Conservation (phyloP, 2,113 vertebrate genomes). For the Oceanodroma tethys region DNA sequence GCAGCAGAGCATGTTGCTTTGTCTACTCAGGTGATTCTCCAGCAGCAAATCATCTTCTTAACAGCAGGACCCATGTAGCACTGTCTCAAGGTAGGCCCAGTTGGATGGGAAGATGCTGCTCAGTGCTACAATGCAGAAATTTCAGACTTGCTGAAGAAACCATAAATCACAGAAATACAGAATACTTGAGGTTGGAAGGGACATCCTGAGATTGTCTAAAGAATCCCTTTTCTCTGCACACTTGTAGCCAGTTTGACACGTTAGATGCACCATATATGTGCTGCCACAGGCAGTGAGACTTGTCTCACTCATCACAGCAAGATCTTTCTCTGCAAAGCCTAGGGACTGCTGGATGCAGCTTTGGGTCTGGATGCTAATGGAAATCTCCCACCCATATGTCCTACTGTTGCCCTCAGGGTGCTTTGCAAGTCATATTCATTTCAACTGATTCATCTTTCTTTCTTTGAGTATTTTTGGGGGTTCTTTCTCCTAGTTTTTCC, state of each 20-base stretch:
- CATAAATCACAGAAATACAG: neutral
- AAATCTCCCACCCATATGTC: neutral
- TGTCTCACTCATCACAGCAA: neutral
- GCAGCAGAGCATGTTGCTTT: neutral
- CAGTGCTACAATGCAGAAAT: neutral
- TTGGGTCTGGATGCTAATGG: neutral
- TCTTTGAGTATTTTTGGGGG: neutral
- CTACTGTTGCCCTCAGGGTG: neutral
- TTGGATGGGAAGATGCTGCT: neutral
- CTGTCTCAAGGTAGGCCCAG: neutral
- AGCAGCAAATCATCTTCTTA: neutral
- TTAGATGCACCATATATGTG: neutral
- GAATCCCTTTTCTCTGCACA: neutral
- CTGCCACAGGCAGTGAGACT: neutral
- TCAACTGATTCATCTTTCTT: neutral
- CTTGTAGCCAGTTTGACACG: neutral
- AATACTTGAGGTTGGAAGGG: neutral
- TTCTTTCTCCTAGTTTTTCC: neutral
- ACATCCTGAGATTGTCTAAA: neutral
- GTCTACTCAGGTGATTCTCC: neutral
- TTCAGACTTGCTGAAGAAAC: neutral
- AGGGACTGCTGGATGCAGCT: neutral
- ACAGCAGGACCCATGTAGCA: neutral
- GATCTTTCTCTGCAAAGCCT: neutral
- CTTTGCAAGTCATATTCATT: neutral